Conservation (phyloP, 2,113 vertebrate genomes). For the Rhombomys opimus region DNA sequence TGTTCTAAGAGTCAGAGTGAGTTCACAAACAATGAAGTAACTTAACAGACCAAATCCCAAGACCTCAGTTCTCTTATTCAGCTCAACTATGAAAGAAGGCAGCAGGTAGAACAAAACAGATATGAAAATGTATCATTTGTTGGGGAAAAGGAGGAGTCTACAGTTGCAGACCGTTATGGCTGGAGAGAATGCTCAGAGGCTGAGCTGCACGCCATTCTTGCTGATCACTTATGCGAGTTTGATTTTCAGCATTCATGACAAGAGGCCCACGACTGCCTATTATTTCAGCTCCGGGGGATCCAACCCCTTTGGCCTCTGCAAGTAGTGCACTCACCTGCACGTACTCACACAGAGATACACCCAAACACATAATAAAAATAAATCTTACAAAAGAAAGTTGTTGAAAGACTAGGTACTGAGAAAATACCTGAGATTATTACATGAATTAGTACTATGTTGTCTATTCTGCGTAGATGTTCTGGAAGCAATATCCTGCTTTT, state of each 20-base stretch:
- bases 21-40: neutral
- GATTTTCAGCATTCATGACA: neutral
- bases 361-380: neutral
- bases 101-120: too few relatives aligned
- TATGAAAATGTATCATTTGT: neutral
- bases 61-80: neutral
- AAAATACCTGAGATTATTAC: too few relatives aligned
- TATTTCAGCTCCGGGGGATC: neutral
- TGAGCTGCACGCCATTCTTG: neutral
- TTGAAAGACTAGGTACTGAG: neutral
- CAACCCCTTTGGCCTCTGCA: too few relatives aligned
- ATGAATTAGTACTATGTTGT: neutral
- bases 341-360: too few relatives aligned
- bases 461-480: too few relatives aligned
- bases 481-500: too few relatives aligned
- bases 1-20: neutral
- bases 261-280: too few relatives aligned
- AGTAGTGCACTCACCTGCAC: neutral
- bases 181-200: neutral
- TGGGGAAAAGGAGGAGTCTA: neutral
- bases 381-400: neutral
- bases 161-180: too few relatives aligned
- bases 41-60: neutral
- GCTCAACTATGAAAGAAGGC: neutral
- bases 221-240: neutral